A percentile compares a stretch with the other conserved stretches of the same genome.
phyloP scores from a whole-genome alignment of 2,797 vertebrate genomes.

The Mormyrops attenuatus region DNA sequence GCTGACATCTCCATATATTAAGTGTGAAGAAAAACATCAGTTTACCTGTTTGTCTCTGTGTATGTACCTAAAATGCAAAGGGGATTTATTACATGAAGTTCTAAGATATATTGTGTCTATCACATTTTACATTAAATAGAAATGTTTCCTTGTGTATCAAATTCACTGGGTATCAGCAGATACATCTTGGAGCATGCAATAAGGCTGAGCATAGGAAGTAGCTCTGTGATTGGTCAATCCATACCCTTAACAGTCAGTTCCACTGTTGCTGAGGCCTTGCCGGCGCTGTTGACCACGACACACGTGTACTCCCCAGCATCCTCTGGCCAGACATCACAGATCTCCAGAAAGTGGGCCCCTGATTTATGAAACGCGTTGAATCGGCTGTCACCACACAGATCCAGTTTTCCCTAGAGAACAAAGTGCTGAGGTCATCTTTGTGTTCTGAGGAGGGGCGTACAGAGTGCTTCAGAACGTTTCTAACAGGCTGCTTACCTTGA shows the following conservation, averaged over 20 bases:
- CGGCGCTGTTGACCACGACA: conserved; percentile 65
- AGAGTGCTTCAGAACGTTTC: background rate
- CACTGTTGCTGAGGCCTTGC: conserved; percentile 67
- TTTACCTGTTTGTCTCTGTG: conserved; percentile 33
- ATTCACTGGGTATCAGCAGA: background rate
- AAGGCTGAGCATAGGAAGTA: background rate
- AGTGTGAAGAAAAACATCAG: conserved; percentile 3
- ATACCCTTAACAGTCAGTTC: conserved; percentile 76
- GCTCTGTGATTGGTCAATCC: background rate
- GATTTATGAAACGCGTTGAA: conserved; percentile 72
- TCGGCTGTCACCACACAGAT: conserved; percentile 60
- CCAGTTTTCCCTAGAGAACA: conserved; percentile 59
- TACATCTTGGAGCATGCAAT: background rate
- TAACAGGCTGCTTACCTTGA: conserved; percentile 62
- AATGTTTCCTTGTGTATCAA: background rate
- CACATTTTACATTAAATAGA: background rate
- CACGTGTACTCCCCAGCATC: conserved; percentile 77
- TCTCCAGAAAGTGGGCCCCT: conserved; percentile 81
- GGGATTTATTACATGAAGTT: background rate
- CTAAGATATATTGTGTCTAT: background rate
- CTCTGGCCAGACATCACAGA: conserved; percentile 57
- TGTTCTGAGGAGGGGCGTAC: background rate
- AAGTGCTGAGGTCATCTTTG: background rate
- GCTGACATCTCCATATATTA: background rate
- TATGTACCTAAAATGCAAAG: conserved; percentile 32